Percentiles rank a stretch among this genome's conserved stretches.
Conservation (phyloP, 2,888 invertebrate species). For the Erebia ligea region DNA sequence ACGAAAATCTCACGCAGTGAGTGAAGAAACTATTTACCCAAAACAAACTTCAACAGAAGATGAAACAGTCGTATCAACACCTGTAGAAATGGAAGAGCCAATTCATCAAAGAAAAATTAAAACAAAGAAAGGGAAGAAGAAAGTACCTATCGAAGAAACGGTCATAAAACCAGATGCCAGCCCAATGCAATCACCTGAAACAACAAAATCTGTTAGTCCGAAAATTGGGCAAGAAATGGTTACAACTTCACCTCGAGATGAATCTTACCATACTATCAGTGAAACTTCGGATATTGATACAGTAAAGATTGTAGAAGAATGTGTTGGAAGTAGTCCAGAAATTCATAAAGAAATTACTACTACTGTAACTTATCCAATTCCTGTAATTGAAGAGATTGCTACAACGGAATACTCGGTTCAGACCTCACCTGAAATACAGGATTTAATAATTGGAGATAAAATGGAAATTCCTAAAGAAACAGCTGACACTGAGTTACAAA, state of each 20-base stretch:
- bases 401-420: constrained; percentile 83
- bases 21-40: constrained; percentile 73
- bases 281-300: constrained; percentile 82
- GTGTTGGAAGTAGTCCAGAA: constrained; percentile 80
- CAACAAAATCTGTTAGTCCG: constrained; percentile 64
- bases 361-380: constrained; percentile 82
- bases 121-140: constrained; percentile 80
- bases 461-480: constrained; percentile 57
- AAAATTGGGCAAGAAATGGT: constrained; percentile 76
- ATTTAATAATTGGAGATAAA: constrained; percentile 64
- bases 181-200: constrained; percentile 44
- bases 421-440: constrained; percentile 83
- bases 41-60: constrained; percentile 68
- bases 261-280: constrained; percentile 84
- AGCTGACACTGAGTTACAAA: constrained; percentile 76
- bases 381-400: constrained; percentile 83
- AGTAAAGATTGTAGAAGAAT: constrained; percentile 87
- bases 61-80: constrained; percentile 59
- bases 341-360: constrained; percentile 75
- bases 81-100: constrained; percentile 57
- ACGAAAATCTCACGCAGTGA: constrained; percentile 63
- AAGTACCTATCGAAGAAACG: constrained; percentile 63
- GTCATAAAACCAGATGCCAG: constrained; percentile 41
- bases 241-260: constrained; percentile 81
- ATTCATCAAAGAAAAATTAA: constrained; percentile 56